A percentile compares a stretch with the other conserved stretches of the same genome.
Evolutionary conservation across 2,888 invertebrate genomes (phyloP).

Genomic region (Mylabris sibirica): DNA sequence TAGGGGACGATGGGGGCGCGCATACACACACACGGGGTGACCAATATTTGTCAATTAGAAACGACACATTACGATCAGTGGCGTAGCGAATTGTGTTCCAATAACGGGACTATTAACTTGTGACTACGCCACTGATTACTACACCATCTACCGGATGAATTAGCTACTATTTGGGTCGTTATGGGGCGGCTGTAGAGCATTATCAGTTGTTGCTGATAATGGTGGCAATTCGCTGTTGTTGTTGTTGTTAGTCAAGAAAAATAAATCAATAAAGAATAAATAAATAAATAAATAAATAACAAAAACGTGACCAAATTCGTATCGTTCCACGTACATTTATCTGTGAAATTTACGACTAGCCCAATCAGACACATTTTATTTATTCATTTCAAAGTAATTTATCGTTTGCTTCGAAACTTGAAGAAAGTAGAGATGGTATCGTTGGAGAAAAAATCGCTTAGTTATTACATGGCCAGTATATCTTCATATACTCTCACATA

Average conservation of each 20-base stretch:
- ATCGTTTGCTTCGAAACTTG: slow-evolving; percentile 23
- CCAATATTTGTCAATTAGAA: not conserved
- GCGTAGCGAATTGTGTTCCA: too few relatives aligned
- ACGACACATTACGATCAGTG: not conserved
- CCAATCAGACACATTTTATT: slow-evolving; percentile 22
- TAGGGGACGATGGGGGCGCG: not conserved
- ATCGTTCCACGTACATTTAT: slow-evolving; percentile 29
- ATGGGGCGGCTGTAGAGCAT: too few relatives aligned
- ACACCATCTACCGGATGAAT: too few relatives aligned
- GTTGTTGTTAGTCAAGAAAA: not conserved
- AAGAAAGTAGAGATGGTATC: slow-evolving; percentile 30
- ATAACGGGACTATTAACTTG: too few relatives aligned
- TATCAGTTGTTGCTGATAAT: not conserved
- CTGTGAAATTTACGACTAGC: slow-evolving; percentile 24
- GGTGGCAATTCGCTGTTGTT: not conserved
- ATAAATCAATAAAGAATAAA: not conserved
- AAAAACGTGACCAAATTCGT: slow-evolving; percentile 24
- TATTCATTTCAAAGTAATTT: slow-evolving; percentile 30
- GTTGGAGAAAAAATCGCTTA: slow-evolving; percentile 23
- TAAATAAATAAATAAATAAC: slow-evolving; percentile 9
- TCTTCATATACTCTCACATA: slow-evolving; percentile 21
- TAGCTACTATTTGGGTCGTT: too few relatives aligned
- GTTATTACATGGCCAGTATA: slow-evolving; percentile 29
- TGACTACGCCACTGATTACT: too few relatives aligned
- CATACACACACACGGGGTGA: not conserved